Percentiles rank a stretch among this genome's conserved stretches.
phyloP scores from a whole-genome alignment of 1,140 invertebrate species.

The Apis florea region DNA sequence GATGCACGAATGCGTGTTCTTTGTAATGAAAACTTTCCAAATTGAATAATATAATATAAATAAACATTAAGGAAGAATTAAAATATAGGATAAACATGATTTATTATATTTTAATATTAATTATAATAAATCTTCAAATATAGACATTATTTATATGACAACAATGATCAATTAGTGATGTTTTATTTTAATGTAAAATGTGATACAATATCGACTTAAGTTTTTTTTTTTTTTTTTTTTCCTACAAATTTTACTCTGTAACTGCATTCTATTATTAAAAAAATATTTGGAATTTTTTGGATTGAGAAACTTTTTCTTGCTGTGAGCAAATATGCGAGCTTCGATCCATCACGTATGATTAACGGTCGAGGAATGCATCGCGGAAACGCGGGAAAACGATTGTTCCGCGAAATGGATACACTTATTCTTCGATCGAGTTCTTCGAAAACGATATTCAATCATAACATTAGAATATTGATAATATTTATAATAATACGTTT shows the following conservation, averaged over 20 bases:
- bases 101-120: too few relatives aligned
- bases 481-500: background rate
- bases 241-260: background rate
- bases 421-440: background rate
- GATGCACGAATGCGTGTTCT: background rate
- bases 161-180: too few relatives aligned
- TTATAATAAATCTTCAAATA: too few relatives aligned
- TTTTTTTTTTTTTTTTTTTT: background rate
- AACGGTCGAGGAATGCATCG: slow-evolving; percentile 6
- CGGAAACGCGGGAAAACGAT: slow-evolving; percentile 47
- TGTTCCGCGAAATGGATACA: slow-evolving; percentile 6
- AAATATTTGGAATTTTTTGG: background rate
- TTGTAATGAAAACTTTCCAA: background rate
- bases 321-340: background rate
- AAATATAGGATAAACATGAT: background rate
- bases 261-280: background rate
- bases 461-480: background rate
- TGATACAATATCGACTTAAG: too few relatives aligned
- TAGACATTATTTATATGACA: too few relatives aligned
- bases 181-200: too few relatives aligned
- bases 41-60: background rate
- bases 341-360: slow-evolving; percentile 3
- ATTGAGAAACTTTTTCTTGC: background rate
- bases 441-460: slow-evolving; percentile 4
- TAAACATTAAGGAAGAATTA: background rate